Evolutionary conservation across 1,140 invertebrate species (phyloP), one percentile per base, ranked within the genome.

Genomic region (Caerostris extrusa): DNA sequence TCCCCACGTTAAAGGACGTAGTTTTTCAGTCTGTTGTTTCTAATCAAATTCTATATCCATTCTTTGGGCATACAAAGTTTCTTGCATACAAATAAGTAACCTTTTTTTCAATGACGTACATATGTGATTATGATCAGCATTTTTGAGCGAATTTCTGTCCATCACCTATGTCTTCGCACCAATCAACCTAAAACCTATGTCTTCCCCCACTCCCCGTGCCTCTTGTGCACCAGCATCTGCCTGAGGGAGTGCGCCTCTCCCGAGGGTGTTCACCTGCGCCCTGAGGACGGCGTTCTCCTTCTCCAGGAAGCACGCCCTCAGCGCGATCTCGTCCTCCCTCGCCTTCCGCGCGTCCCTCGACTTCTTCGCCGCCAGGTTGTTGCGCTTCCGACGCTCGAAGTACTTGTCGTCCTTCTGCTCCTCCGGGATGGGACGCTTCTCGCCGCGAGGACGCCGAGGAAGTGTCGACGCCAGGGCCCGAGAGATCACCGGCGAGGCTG

Each of bases 321-420:
- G 98, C 0, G 98, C 98, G 17, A 99, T 98, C 95, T 99, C 98
- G 94, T 99, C 98, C 95, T 99, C 98, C 95, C 99, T 98, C 17
- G 97, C 97, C 95, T 98, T 97, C 89, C 99, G 96, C 0, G 98
- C 97, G 95, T 99, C 98, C 58, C 99, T 96, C 2, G 98, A 99
- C 90, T 98, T 97, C 96, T 99, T 99, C 2, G 99, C 99, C 0
- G 99, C 99, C 95, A 98, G 98, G 95, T 99, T 99, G 95, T 99
- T 99, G 95, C 99, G 98, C 94, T 98, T 97, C 8, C 98, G 96
- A 89, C 98, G 97, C 95, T 98, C 98, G 96, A 97, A 97, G 95
- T 99, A 99, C 1, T 97, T 97, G 0, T 97, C 97, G 95, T 99
- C 98, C 95, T 98, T 98, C 53, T 95, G 93, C 17, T 94, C 94